A percentile compares a stretch with the other conserved stretches of the same genome.
Evolutionary conservation across 2,888 invertebrate genomes (phyloP).

Genomic region (Torymus auratus): DNA sequence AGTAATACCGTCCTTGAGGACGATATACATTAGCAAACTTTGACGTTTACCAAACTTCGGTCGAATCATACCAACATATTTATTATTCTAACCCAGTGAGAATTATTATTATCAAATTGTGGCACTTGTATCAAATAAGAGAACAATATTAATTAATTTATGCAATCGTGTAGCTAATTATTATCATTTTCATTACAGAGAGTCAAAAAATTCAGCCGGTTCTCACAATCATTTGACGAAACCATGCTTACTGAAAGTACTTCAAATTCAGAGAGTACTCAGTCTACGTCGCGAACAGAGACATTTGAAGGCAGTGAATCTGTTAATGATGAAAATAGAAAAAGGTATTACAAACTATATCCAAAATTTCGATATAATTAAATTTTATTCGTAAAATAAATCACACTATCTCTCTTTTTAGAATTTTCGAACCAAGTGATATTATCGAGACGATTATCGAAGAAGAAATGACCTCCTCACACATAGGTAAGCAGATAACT

Average conservation of each 20-base stretch:
- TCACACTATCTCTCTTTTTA: not conserved
- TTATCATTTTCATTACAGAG: slow-evolving; percentile 27
- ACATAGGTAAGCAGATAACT: slow-evolving; percentile 56
- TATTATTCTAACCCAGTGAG: too few relatives aligned
- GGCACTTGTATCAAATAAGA: too few relatives aligned
- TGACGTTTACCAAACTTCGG: too few relatives aligned
- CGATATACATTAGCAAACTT: too few relatives aligned
- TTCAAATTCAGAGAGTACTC: not conserved
- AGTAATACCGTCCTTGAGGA: too few relatives aligned
- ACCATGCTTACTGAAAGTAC: not conserved
- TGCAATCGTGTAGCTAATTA: not conserved
- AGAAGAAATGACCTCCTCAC: slow-evolving; percentile 36
- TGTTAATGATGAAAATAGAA: slow-evolving; percentile 35
- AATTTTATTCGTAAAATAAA: too few relatives aligned
- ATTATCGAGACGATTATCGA: slow-evolving; percentile 51
- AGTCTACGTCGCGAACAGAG: not conserved
- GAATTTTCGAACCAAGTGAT: slow-evolving; percentile 41
- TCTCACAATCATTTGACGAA: slow-evolving; percentile 6
- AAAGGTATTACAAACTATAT: slow-evolving; percentile 26
- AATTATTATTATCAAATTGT: too few relatives aligned
- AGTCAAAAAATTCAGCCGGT: slow-evolving; percentile 10
- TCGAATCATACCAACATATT: too few relatives aligned
- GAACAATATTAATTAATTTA: too few relatives aligned
- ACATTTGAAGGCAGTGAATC: not conserved
- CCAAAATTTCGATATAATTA: not conserved